Evolutionary conservation across 2,888 invertebrate species (phyloP).

Genomic region (Lissonota sp.): DNA sequence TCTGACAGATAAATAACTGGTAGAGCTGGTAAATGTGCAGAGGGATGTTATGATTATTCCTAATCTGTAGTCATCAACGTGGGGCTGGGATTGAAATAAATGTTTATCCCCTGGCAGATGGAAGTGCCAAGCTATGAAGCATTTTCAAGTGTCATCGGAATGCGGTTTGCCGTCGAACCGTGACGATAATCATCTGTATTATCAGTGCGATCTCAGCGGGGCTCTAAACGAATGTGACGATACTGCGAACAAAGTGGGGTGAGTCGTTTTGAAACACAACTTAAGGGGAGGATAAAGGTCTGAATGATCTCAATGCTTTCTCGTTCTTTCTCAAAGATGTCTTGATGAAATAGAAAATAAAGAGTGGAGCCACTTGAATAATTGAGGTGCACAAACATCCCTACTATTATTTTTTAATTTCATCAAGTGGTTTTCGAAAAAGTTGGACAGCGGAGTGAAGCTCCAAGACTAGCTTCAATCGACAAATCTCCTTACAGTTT

Average conservation of each 20-base stretch:
- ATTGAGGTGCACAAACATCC: too few relatives aligned
- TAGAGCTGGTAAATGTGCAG: too few relatives aligned
- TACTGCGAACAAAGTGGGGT: slow-evolving; percentile 12
- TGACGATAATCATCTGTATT: slow-evolving; percentile 28
- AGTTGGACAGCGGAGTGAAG: too few relatives aligned
- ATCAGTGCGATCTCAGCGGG: slow-evolving; percentile 44
- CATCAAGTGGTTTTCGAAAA: background rate
- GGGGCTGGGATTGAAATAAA: slow-evolving; percentile 5
- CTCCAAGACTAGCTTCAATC: too few relatives aligned
- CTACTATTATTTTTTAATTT: background rate
- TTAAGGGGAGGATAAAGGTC: too few relatives aligned
- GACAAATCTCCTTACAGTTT: too few relatives aligned
- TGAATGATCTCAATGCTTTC: too few relatives aligned
- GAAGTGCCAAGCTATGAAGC: slow-evolving; percentile 51
- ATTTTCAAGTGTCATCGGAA: slow-evolving; percentile 20
- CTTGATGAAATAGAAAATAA: too few relatives aligned
- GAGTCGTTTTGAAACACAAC: background rate
- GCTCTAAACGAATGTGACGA: slow-evolving; percentile 34
- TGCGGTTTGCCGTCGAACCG: slow-evolving; percentile 11
- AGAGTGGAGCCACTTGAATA: too few relatives aligned
- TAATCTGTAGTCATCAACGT: slow-evolving; percentile 17
- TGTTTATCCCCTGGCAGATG: slow-evolving; percentile 44
- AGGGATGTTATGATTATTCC: slow-evolving; percentile 4
- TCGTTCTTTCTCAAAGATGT: too few relatives aligned
- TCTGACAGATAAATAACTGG: too few relatives aligned